Evolutionary conservation across 1,140 invertebrate genomes (phyloP).

Genomic region (Andricus grossulariae): DNA sequence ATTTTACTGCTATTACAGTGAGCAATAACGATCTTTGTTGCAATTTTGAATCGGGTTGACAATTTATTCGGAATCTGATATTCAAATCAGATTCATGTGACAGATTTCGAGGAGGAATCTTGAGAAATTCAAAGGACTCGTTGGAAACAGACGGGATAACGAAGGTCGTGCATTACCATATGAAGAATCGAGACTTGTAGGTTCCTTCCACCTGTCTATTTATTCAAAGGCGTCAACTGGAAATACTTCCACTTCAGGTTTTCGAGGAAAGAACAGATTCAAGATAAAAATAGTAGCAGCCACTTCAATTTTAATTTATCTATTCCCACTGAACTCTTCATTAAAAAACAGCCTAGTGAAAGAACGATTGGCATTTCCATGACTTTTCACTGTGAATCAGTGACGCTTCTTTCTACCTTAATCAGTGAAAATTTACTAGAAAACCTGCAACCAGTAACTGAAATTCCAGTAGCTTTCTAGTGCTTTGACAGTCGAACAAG

Average conservation of each 20-base stretch:
- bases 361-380: too few relatives aligned
- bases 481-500: too few relatives aligned
- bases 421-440: too few relatives aligned
- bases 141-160: background rate
- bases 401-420: too few relatives aligned
- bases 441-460: too few relatives aligned
- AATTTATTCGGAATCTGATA: conserved; percentile 16
- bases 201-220: conserved; percentile 12
- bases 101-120: background rate
- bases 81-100: background rate
- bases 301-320: background rate
- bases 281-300: background rate
- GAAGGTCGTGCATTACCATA: conserved; percentile 15
- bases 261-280: background rate
- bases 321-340: background rate
- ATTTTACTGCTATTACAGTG: background rate
- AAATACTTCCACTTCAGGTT: background rate
- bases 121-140: conserved; percentile 9
- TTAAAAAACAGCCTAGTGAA: background rate
- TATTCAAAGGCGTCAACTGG: conserved; percentile 1
- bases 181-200: conserved; percentile 2
- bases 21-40: background rate
- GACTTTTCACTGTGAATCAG: too few relatives aligned
- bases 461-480: too few relatives aligned
- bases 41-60: background rate